Evolutionary conservation across 2,797 vertebrate species (phyloP), one percentile per base, ranked within the genome.

Genomic region (Leontopithecus rosalia): DNA sequence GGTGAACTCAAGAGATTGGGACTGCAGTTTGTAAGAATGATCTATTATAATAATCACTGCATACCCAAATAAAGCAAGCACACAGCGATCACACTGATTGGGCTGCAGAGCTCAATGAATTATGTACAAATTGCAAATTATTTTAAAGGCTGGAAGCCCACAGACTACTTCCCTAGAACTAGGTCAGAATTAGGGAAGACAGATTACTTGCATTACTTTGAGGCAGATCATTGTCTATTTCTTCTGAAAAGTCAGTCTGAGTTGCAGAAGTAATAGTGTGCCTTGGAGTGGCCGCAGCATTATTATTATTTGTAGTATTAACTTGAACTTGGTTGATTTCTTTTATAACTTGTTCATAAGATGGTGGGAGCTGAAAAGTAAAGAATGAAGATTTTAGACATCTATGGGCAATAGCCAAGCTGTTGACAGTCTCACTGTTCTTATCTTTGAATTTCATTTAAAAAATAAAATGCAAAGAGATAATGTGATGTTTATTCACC

Each of bases 261-360:
- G 99, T 99, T 98, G 99, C 98, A 90, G 99, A 99, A 84, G 99
- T 99, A 94, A 98, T 97, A 89, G 99, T 99, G 91, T 95, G 98
- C 83, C 99, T 99, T 89, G 99, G 98, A 94, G 99, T 98, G 76
- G 99, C 99, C 95, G 97, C 95, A 96, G 98, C 98, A 98, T 99
- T 99, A 97, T 98, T 99, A 95, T 98, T 98, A 91, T 98, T 99
- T 89, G 99, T 99, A 91, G 98, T 98, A 86, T 98, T 97, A 48
- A 98, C 98, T 97, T 99, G 99, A 73, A 99, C 99, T 98, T 99
- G 98, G 96, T 98, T 99, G 98, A 99, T 99, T 98, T 99, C 99
- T 98, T 99, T 99, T 98, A 99, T 99, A 98, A 99, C 99, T 99
- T 99, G 99, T 95, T 99, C 99, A 96, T 99, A 99, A 33, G 99